A percentile compares a stretch with the other conserved stretches of the same genome.
Conservation (phyloP, 2,113 vertebrate genomes). For the Callocephalon fimbriatum region DNA sequence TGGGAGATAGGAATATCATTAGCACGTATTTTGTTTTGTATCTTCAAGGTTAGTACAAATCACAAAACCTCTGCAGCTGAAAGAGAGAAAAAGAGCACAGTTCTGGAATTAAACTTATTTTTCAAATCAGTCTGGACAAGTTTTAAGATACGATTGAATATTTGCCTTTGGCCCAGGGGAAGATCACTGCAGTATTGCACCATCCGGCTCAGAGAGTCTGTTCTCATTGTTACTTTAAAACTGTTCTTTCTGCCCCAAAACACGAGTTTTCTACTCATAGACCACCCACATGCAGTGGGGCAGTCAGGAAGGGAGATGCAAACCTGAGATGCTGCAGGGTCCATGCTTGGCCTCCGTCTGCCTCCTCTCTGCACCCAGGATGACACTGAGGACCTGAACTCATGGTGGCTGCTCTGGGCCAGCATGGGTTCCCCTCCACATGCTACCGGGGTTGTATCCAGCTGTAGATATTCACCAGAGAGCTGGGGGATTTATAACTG, state of each 20-base stretch:
- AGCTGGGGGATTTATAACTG: neutral
- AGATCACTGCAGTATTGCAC: neutral
- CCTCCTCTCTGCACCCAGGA: fast-evolving
- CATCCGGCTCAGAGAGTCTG: neutral
- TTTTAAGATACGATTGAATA: neutral
- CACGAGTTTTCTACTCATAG: neutral
- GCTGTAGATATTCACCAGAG: neutral
- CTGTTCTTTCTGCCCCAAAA: neutral
- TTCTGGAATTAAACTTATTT: conserved; percentile 25
- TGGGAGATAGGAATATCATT: conserved; percentile 74
- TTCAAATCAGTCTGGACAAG: neutral
- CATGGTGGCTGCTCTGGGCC: neutral
- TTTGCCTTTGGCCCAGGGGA: neutral
- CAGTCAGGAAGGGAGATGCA: neutral
- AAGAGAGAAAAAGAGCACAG: neutral
- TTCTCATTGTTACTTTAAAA: neutral
- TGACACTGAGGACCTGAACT: fast-evolving
- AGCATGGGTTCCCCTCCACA: fast-evolving
- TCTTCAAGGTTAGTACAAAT: conserved; percentile 74
- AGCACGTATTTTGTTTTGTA: conserved; percentile 66
- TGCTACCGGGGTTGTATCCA: fast-evolving
- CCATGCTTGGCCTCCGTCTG: neutral
- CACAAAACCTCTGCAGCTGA: conserved; percentile 56
- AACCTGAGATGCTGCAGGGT: fast-evolving
- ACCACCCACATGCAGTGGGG: neutral